These are phyloP conservation scores for Rotaria socialis DNA, from an alignment of 2,888 invertebrate genomes.

Conservation along the genomic window DNA sequence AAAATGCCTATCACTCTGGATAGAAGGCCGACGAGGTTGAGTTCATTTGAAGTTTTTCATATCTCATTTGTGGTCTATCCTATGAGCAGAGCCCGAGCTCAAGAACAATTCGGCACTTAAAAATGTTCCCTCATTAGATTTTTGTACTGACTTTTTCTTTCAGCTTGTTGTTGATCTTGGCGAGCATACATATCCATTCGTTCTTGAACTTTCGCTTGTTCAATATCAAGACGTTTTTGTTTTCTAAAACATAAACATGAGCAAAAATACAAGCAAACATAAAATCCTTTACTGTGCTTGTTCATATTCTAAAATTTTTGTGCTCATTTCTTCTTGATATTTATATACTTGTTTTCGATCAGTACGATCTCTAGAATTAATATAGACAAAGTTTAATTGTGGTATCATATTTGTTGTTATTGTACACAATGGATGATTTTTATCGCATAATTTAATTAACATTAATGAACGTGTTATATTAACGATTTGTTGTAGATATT, in stretches of 20 bases:
- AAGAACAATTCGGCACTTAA: too few species aligned
- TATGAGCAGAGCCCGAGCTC: too few species aligned
- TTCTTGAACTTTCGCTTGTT: neutral
- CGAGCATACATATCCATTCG: slow-evolving; percentile 13
- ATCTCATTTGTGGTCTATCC: too few species aligned
- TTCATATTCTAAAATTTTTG: neutral
- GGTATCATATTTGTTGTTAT: neutral
- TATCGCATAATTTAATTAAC: slow-evolving; percentile 11
- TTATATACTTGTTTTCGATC: neutral
- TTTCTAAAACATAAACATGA: neutral
- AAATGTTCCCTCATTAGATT: too few species aligned
- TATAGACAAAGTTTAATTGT: neutral
- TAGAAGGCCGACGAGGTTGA: too few species aligned
- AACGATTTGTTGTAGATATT: neutral
- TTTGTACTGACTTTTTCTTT: neutral
- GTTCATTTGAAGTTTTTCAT: too few species aligned
- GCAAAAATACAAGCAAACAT: neutral
- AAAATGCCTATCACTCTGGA: too few species aligned
- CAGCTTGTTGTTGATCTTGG: neutral
- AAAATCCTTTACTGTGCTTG: neutral
- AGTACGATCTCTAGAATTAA: neutral
- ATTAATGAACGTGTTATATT: neutral
- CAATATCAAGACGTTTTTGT: neutral
- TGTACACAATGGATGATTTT: neutral
- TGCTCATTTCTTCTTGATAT: neutral